Base-by-base conservation (phyloP, 2,888 invertebrate genomes). In the Balanococcus diminutus region DNA sequence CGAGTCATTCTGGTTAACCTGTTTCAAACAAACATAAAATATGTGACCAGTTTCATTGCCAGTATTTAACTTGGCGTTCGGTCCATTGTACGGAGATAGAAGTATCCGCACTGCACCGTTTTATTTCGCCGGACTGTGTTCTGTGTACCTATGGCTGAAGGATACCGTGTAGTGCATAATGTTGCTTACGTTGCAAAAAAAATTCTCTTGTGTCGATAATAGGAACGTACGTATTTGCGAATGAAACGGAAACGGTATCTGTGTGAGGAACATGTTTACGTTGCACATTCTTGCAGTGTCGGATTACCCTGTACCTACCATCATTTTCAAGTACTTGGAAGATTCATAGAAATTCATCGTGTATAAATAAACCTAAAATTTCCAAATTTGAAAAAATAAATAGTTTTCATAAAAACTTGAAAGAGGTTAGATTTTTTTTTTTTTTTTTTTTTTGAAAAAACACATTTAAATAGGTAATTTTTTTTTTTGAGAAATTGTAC, bases 11-110 rank as follows among this genome's bases (percentile, higher is more conserved):
- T 72, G 72, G 16, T 72, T 72, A 72, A 72, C 72, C 72, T 72
- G 72, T 72, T 72, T 72, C 72, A 72, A 72, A 72, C 72, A 72
- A 72, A 72, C 72, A 72, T 72, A 72, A 72, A 72, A 72, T 72
- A 72, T 72, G 72, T 72, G 72, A 72, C 72, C 72, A 72, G 72
- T 72, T 72, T 72, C 72, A 72, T 72, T 32, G 72, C 72, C 72
- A 72, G 72, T 72, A 72, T 72, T 72, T 72, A 72, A 72, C 72
- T 31, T n/a, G n/a, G n/a, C n/a, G n/a, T n/a, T 72, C 72, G 72
- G 72, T 72, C 72, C 72, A 72, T 72, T 72, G 72, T 72, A 32
- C 25, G 1, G 22, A n/a, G n/a, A n/a, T 46, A 46, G n/a, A 16
- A n/a, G 8, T 36, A 36, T 36, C 36, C 8, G 36, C 8, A 36